Percentiles rank a stretch among this genome's conserved stretches.
Conservation (phyloP, 2,888 invertebrate genomes). For the Nomada lathburiana region DNA sequence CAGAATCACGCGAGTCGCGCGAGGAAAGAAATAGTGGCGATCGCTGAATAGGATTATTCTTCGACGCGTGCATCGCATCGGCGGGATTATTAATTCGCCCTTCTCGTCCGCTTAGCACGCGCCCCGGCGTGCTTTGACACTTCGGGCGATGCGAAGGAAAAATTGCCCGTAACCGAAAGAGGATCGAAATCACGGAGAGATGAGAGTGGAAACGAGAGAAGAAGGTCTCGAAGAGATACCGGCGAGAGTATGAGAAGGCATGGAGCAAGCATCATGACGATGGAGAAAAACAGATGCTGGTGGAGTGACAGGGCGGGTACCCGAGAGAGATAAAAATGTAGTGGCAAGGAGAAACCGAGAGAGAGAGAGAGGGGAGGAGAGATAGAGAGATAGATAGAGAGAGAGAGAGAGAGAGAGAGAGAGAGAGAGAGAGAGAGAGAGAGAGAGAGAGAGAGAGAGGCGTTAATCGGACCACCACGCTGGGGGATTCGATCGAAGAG, state of each 20-base stretch:
- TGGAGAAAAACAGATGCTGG: neutral
- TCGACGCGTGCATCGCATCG: conserved; percentile 28
- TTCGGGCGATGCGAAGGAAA: conserved; percentile 36
- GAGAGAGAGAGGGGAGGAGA: neutral
- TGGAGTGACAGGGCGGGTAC: neutral
- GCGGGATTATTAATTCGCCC: conserved; percentile 53
- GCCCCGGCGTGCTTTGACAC: conserved; percentile 48
- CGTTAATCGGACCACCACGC: conserved; percentile 54
- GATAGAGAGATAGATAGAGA: neutral
- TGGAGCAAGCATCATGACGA: neutral
- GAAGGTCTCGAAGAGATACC: neutral
- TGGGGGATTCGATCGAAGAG: conserved; percentile 46
- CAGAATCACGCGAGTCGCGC: conserved; percentile 41
- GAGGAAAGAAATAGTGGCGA: conserved; percentile 31
- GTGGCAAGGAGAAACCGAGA: neutral
- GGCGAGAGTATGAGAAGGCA: neutral
- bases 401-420: too few relatives aligned
- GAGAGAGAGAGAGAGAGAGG: neutral
- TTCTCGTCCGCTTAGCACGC: conserved; percentile 39
- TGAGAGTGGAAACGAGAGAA: neutral
- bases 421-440: neutral
- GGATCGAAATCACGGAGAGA: conserved; percentile 40
- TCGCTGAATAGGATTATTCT: conserved; percentile 47
- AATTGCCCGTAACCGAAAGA: conserved; percentile 45
- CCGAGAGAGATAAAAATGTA: neutral